A percentile compares a stretch with the other conserved stretches of the same genome.
These are phyloP conservation scores for Tenualosa thibaudeaui DNA, from an alignment of 2,797 vertebrate species.

Conservation along the genomic window DNA sequence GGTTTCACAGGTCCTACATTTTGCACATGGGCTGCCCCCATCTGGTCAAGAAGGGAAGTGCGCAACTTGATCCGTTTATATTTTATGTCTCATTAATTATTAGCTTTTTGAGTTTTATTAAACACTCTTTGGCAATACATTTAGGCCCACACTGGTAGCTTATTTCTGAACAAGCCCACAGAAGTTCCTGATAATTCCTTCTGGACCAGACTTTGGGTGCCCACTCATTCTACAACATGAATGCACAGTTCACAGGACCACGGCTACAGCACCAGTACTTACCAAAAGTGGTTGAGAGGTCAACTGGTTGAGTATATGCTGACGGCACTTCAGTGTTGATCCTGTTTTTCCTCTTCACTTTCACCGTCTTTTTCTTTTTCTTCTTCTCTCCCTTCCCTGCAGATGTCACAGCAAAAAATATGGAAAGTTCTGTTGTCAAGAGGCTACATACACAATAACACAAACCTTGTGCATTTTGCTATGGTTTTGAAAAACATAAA, in stretches of 20 bases:
- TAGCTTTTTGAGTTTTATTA: neutral
- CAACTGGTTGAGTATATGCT: constrained; percentile 60
- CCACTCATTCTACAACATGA: neutral
- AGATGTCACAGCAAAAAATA: neutral
- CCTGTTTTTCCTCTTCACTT: constrained; percentile 74
- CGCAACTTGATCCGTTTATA: neutral
- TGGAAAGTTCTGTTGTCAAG: neutral
- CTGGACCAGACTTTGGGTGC: constrained; percentile 17
- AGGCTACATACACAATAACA: neutral
- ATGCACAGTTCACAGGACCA: neutral
- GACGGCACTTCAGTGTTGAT: constrained; percentile 75
- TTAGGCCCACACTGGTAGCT: neutral
- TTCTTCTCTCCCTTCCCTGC: constrained; percentile 61
- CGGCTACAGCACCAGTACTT: constrained; percentile 47
- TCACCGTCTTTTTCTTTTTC: constrained; percentile 69
- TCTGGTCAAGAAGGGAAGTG: constrained; percentile 30
- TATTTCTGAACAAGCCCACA: neutral
- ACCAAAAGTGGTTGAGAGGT: constrained; percentile 77
- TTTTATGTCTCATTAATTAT: neutral
- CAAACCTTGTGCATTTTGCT: neutral
- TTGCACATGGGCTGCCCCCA: constrained; percentile 11
- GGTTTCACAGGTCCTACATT: constrained; percentile 46
- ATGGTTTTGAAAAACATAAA: neutral
- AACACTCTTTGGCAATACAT: neutral
- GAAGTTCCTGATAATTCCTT: neutral